These are phyloP conservation scores for Nestor notabilis DNA, from an alignment of 2,113 vertebrate genomes.

Conservation along the genomic window DNA sequence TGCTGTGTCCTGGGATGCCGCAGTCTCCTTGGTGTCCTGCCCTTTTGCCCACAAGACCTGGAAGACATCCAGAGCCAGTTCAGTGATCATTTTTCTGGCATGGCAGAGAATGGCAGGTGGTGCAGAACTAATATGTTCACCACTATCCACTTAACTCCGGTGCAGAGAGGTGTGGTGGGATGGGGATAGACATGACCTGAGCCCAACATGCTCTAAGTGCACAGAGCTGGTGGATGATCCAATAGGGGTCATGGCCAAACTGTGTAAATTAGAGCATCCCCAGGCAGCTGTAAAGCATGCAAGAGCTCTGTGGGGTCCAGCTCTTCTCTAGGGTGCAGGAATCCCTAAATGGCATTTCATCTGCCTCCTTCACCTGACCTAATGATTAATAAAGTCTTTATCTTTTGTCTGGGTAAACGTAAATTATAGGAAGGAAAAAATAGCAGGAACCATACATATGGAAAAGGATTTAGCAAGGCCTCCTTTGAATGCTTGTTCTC, in stretches of 20 bases:
- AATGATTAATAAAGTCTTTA: neutral
- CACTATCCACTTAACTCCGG: neutral
- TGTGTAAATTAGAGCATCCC: neutral
- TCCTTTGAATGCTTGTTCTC: neutral
- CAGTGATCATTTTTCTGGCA: neutral
- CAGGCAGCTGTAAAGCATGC: neutral
- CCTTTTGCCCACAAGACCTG: neutral
- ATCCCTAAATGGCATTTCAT: neutral
- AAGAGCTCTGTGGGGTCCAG: neutral
- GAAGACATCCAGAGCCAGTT: neutral
- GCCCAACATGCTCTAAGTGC: rapidly evolving
- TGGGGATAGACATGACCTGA: neutral
- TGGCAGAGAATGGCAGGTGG: neutral
- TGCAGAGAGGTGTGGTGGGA: neutral
- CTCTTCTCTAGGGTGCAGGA: neutral
- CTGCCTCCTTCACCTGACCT: neutral
- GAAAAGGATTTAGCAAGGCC: neutral
- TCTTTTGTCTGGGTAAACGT: neutral
- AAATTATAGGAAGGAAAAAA: neutral
- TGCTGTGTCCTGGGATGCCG: neutral
- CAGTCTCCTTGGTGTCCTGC: neutral
- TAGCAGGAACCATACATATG: neutral
- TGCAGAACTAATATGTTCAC: neutral
- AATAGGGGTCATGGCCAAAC: neutral
- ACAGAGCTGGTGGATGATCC: neutral